These are phyloP conservation scores for Willisornis vidua DNA, from an alignment of 2,113 vertebrate species.

Conservation along the genomic window DNA sequence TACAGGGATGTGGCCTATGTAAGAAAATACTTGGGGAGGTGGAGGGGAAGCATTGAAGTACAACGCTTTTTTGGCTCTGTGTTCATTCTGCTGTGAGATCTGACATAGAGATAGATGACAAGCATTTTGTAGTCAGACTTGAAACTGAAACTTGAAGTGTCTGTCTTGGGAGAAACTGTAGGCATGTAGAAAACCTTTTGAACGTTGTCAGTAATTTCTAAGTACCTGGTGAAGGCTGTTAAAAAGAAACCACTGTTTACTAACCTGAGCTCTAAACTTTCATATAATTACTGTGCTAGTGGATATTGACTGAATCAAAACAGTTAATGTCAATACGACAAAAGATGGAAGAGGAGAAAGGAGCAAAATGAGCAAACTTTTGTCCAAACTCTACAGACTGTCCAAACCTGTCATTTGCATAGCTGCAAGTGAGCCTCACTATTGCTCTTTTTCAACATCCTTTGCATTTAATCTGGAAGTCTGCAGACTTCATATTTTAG, in stretches of 20 bases:
- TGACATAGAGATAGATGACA: not conserved
- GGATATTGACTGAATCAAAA: not conserved
- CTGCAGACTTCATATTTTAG: not conserved
- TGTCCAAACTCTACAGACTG: not conserved
- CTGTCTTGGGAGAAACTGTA: not conserved
- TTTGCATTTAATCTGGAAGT: not conserved
- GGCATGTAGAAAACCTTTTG: not conserved
- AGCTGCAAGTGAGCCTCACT: not conserved
- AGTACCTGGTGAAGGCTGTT: not conserved
- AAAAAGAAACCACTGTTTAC: not conserved
- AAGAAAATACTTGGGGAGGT: not conserved
- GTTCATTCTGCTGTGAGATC: not conserved
- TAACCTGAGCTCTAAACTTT: not conserved
- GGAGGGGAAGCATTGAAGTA: not conserved
- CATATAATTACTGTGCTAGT: not conserved
- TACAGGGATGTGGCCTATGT: not conserved
- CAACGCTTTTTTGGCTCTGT: not conserved
- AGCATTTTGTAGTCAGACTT: conserved; percentile 4
- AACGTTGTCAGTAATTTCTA: not conserved
- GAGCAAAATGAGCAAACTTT: not conserved
- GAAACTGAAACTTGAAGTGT: not conserved
- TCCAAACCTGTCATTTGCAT: not conserved
- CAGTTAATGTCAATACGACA: not conserved
- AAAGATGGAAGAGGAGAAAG: not conserved
- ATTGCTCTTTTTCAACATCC: not conserved